Evolutionary conservation across 2,888 invertebrate species (phyloP).

Genomic region (Dioctria rufipes): DNA sequence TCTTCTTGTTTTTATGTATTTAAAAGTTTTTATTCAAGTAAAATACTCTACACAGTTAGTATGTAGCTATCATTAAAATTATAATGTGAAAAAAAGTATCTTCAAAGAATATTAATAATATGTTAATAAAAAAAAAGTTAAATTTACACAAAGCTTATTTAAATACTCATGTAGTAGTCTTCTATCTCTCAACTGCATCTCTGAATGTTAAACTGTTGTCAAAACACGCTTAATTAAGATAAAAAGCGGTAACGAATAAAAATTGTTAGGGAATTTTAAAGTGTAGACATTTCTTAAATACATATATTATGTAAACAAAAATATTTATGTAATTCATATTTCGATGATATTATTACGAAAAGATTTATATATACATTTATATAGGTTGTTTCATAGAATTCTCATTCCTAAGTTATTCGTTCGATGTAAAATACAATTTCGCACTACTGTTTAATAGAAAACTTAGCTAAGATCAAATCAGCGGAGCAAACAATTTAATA

Average conservation of each 20-base stretch:
- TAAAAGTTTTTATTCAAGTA: no score
- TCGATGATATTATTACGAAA: no score
- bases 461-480: no score
- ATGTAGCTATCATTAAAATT: neutral
- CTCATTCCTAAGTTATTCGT: no score
- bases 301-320: neutral
- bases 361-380: no score
- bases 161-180: slow-evolving; percentile 25
- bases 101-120: neutral
- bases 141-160: slow-evolving; percentile 11
- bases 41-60: no score
- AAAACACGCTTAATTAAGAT: slow-evolving; percentile 27
- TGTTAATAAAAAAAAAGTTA: slow-evolving; percentile 11
- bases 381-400: neutral
- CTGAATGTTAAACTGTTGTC: slow-evolving; percentile 16
- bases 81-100: slow-evolving; percentile 3
- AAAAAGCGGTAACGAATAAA: slow-evolving; percentile 25
- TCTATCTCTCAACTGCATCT: slow-evolving; percentile 9
- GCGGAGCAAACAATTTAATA: no score
- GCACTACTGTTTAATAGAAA: no score
- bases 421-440: no score
- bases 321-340: no score
- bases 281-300: slow-evolving; percentile 39
- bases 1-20: no score
- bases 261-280: slow-evolving; percentile 46